A percentile compares a stretch with the other conserved stretches of the same genome.
These are phyloP conservation scores for Microctenopoma steveboyesi DNA, from an alignment of 2,797 vertebrate genomes.

Conservation along the genomic window DNA sequence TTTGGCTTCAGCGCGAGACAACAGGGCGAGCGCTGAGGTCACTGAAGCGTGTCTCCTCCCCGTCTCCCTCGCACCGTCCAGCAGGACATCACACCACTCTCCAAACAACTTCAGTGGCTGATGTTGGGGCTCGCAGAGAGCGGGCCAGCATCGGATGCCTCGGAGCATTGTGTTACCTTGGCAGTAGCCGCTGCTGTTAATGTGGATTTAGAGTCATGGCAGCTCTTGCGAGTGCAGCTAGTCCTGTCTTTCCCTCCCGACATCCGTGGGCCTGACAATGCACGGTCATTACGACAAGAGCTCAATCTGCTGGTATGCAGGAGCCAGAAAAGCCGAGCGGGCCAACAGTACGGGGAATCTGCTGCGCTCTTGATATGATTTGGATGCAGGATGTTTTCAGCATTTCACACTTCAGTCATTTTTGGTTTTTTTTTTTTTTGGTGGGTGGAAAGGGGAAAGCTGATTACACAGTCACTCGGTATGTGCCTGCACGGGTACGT, in stretches of 20 bases:
- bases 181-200: constrained; percentile 47
- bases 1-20: constrained; percentile 14
- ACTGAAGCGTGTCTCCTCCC: constrained; percentile 19
- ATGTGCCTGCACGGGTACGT: constrained; percentile 9
- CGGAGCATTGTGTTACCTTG: constrained; percentile 40
- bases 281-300: constrained; percentile 56
- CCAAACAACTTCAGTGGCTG: constrained; percentile 18
- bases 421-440: constrained; percentile 40
- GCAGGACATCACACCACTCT: constrained; percentile 11
- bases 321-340: constrained; percentile 67
- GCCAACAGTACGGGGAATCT: constrained; percentile 49
- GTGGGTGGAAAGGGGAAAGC: constrained; percentile 56
- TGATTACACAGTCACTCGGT: constrained; percentile 53
- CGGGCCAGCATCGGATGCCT: constrained; percentile 40
- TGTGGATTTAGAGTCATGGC: constrained; percentile 57
- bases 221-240: constrained; percentile 36
- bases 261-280: constrained; percentile 49
- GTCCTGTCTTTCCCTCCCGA: constrained; percentile 33
- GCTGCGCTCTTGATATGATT: constrained; percentile 60
- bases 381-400: constrained; percentile 62
- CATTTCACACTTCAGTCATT: constrained; percentile 73
- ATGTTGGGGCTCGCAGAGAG: constrained; percentile 14
- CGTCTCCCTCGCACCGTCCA: not conserved
- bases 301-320: constrained; percentile 54
- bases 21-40: not conserved